Evolutionary conservation across 2,797 vertebrate genomes (phyloP).

Genomic region (Chaenodraco wilsoni): DNA sequence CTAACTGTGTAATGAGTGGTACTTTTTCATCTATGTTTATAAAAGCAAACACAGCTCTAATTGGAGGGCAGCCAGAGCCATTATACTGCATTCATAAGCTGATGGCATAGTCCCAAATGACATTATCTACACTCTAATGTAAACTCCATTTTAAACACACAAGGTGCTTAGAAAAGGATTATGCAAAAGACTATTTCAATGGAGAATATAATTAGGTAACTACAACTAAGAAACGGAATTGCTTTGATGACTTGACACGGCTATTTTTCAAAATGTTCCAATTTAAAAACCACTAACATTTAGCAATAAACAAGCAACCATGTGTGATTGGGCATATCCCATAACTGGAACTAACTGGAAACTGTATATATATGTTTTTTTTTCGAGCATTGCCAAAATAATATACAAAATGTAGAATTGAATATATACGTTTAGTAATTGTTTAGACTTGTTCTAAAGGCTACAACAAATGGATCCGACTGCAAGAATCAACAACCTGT

Average conservation of each 20-base stretch:
- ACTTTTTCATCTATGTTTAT: conserved; percentile 26
- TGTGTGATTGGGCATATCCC: background rate
- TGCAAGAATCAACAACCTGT: background rate
- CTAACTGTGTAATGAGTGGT: background rate
- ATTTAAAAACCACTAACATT: background rate
- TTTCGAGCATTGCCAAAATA: too few relatives aligned
- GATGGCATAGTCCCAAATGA: conserved; percentile 40
- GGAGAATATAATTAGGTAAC: conserved; percentile 18
- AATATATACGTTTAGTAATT: too few relatives aligned
- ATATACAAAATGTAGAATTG: too few relatives aligned
- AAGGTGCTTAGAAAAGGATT: conserved; percentile 17
- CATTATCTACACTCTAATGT: conserved; percentile 35
- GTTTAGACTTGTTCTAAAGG: background rate
- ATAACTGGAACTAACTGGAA: too few relatives aligned
- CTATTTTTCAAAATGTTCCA: background rate
- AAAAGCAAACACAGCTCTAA: conserved; percentile 28
- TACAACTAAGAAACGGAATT: background rate
- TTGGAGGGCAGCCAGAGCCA: conserved; percentile 26
- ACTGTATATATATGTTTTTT: too few relatives aligned
- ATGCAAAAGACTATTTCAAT: conserved; percentile 25
- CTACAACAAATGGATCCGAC: background rate
- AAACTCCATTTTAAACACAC: conserved; percentile 23
- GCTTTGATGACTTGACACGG: background rate
- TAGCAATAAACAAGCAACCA: too few relatives aligned
- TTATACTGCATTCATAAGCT: conserved; percentile 25